Percentiles rank a stretch among this genome's conserved stretches.
Conservation (phyloP, 2,113 vertebrate species). For the Mustela nigripes region DNA sequence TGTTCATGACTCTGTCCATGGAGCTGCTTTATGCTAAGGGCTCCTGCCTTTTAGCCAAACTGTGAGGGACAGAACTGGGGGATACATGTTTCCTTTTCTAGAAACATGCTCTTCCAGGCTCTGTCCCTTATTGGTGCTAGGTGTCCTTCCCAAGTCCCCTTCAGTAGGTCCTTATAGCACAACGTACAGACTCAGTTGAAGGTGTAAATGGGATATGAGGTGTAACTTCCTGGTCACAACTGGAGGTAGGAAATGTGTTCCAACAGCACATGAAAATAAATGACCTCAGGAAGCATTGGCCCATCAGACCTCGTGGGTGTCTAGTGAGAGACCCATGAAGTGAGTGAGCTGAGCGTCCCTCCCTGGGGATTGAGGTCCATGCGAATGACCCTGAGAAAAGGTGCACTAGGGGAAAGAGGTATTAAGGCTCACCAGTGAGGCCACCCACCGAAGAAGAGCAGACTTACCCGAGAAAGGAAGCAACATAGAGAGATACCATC, state of each 20-base stretch:
- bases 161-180: not conserved
- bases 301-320: fast-evolving
- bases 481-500: not conserved
- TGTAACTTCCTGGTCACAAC: not conserved
- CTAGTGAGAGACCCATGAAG: fast-evolving
- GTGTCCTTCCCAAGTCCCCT: not conserved
- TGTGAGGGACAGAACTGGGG: not conserved
- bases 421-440: not conserved
- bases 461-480: not conserved
- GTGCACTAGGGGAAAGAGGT: not conserved
- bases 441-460: not conserved
- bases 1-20: not conserved
- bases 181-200: not conserved
- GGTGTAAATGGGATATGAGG: not conserved
- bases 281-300: not conserved
- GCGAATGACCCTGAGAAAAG: not conserved
- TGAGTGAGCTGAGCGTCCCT: not conserved
- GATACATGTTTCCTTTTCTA: not conserved
- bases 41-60: not conserved
- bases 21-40: too few species aligned
- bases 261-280: not conserved
- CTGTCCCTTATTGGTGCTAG: not conserved
- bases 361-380: not conserved
- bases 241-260: not conserved
- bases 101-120: not conserved